Evolutionary conservation across 2,888 invertebrate species (phyloP).

Genomic region (Thereva nobilitata): DNA sequence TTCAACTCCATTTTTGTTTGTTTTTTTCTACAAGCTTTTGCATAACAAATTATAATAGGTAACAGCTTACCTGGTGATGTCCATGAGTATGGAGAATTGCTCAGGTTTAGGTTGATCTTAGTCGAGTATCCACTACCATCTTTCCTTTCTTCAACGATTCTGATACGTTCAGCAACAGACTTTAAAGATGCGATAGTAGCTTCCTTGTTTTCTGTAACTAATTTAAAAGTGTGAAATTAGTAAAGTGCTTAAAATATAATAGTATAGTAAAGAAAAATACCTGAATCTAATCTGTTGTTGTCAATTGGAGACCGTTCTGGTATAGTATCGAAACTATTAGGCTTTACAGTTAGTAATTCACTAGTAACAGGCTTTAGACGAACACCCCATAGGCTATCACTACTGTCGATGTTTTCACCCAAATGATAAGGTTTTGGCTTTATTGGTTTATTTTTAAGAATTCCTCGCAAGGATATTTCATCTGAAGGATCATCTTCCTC

Average conservation of each 20-base stretch:
- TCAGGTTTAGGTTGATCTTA: constrained; percentile 62
- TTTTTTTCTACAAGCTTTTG: background rate
- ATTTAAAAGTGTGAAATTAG: too few relatives aligned
- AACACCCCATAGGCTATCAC: constrained; percentile 61
- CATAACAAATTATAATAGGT: background rate
- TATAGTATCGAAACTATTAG: constrained; percentile 37
- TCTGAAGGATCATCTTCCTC: constrained; percentile 46
- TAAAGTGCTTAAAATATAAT: too few relatives aligned
- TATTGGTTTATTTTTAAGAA: constrained; percentile 73
- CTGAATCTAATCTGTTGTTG: background rate
- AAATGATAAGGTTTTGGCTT: constrained; percentile 76
- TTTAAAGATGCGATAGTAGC: constrained; percentile 43
- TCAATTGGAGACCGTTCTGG: background rate
- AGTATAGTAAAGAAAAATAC: too few relatives aligned
- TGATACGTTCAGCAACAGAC: constrained; percentile 61
- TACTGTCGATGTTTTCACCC: constrained; percentile 66
- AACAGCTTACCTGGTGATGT: constrained; percentile 50
- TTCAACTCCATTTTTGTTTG: background rate
- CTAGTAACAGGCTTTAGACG: constrained; percentile 57
- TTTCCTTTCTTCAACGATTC: constrained; percentile 58
- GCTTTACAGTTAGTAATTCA: constrained; percentile 40
- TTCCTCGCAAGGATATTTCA: constrained; percentile 67
- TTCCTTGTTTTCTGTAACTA: too few relatives aligned
- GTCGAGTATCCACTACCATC: constrained; percentile 61
- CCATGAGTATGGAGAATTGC: constrained; percentile 49